Conservation (phyloP, 2,797 vertebrate species). For the Melanotaenia pygmaea region DNA sequence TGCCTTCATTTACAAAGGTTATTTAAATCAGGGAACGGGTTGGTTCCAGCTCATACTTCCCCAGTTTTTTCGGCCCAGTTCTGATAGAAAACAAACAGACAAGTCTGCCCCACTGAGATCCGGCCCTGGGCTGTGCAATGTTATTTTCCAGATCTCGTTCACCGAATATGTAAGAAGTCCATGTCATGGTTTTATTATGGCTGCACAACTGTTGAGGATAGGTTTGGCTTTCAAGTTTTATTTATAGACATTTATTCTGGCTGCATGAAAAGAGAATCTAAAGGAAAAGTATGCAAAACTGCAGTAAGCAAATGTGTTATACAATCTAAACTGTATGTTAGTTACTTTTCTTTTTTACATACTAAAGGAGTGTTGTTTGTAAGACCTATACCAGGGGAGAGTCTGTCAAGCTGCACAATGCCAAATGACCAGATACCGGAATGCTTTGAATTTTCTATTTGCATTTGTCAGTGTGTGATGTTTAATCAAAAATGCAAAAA, state of each 20-base stretch:
- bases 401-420: neutral
- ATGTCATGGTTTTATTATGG: conserved; percentile 1
- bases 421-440: conserved; percentile 1
- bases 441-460: neutral
- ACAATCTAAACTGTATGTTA: conserved; percentile 2
- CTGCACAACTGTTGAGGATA: conserved; percentile 40
- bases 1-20: conserved; percentile 82
- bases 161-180: conserved; percentile 15
- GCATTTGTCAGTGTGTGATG: neutral
- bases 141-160: conserved; percentile 66
- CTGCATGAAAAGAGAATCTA: neutral
- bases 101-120: conserved; percentile 51
- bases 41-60: conserved; percentile 77
- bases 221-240: neutral
- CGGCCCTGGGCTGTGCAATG: conserved; percentile 65
- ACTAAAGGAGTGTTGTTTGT: neutral
- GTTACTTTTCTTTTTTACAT: neutral
- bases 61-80: conserved; percentile 56
- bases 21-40: conserved; percentile 81
- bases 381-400: neutral
- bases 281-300: neutral
- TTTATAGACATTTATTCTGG: neutral
- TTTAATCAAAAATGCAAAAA: conserved; percentile 1
- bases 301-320: neutral
- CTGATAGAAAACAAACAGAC: conserved; percentile 48